Percentiles rank a stretch among this genome's conserved stretches.
phyloP scores from a whole-genome alignment of 2,113 vertebrate species.

The Potamarius usumacintae region DNA sequence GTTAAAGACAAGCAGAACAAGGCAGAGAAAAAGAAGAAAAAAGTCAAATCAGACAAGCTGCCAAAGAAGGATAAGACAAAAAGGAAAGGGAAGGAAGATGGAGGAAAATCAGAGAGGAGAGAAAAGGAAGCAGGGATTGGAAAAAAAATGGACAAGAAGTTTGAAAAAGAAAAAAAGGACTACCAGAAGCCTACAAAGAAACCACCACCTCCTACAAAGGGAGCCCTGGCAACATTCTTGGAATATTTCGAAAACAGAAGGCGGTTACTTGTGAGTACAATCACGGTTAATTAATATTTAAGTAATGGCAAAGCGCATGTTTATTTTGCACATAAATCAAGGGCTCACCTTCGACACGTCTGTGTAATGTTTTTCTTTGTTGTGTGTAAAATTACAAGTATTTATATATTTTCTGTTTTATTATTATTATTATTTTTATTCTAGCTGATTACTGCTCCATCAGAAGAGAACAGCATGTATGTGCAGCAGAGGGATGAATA shows the following conservation, averaged over 20 bases:
- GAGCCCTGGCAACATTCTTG: constrained; percentile 79
- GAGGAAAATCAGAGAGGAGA: constrained; percentile 76
- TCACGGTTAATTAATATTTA: background rate
- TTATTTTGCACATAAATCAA: background rate
- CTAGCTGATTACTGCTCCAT: constrained; percentile 90
- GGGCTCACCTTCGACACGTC: background rate
- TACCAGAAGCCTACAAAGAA: constrained; percentile 78
- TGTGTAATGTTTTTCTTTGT: background rate
- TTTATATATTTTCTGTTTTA: background rate
- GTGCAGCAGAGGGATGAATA: constrained; percentile 93
- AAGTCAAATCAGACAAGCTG: constrained; percentile 80
- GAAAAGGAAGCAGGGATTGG: constrained; percentile 77
- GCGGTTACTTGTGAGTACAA: constrained; percentile 87
- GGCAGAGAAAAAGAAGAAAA: constrained; percentile 87
- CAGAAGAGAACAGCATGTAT: constrained; percentile 87
- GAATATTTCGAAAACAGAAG: constrained; percentile 92
- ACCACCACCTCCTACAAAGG: constrained; percentile 69
- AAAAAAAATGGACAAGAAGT: constrained; percentile 85
- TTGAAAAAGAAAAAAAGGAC: constrained; percentile 79
- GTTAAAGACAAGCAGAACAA: constrained; percentile 79
- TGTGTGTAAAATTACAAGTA: background rate
- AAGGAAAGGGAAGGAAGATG: constrained; percentile 57
- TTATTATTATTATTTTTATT: constrained; percentile 31
- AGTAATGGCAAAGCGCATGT: background rate
- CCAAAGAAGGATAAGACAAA: constrained; percentile 82